Base-by-base conservation (phyloP, 1,140 invertebrate genomes). In the Diorhabda elongata region DNA sequence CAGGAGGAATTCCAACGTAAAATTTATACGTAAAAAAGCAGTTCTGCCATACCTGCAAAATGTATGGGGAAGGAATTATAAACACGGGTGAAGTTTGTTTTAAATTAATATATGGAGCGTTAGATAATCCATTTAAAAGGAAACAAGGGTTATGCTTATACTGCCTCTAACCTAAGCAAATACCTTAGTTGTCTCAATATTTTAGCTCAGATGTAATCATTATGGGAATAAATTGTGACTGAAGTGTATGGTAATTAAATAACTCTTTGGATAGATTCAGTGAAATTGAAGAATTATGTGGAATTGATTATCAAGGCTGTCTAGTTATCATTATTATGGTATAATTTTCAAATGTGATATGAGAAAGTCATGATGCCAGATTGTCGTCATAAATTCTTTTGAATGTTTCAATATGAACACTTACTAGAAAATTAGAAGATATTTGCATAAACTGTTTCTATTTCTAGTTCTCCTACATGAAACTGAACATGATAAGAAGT, bases 81-180 rank as follows among this genome's bases (percentile, higher is more conserved):
- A 52, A 52, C 47, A 52, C 47, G 47, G 47, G 47, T 52, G 47
- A 3, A 52, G 47, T 52, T 52, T 52, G 47, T 52, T 52, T 52
- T 52, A 52, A 52, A 52, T 52, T 52, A 52, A 52, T 52, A 52
- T 52, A n/a, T 52, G 47, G 47, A 4, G 47, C 47, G 47, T 4
- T 52, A n/a, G 47, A 52, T 52, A 52, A 52, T 52, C 47, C 47
- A 52, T 52, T 52, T 52, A 52, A 52, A 52, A 52, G 47, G 47
- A 52, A 52, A 52, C 47, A 52, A 52, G 47, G 47, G 47, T 52
- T 52, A 52, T 52, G 47, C 47, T 52, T 52, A 52, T 52, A 6
- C 47, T 52, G 47, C 47, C 47, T 52, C 47, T 52, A 52, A 52
- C 47, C 47, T 52, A 52, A 52, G 47, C 47, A 52, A 52, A 52